phyloP scores from a whole-genome alignment of 2,888 invertebrate species.

The Bimastos eiseni region DNA sequence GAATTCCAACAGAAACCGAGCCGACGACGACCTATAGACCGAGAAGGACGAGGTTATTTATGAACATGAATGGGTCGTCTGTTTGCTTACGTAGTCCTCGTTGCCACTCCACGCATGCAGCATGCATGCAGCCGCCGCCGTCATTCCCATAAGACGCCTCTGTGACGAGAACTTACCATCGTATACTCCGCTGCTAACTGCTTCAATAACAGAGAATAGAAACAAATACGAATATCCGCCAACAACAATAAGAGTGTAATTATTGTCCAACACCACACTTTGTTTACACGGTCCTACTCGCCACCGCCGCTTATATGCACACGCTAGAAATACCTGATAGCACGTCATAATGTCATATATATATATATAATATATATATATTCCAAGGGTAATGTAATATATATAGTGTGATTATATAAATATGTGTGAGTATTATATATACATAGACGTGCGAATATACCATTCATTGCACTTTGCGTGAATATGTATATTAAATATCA shows the following conservation, averaged over 20 bases:
- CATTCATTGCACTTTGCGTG: neutral
- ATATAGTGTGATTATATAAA: too few relatives aligned
- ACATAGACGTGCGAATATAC: too few relatives aligned
- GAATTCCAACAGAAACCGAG: neutral
- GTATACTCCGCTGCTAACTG: neutral
- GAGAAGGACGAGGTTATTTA: neutral
- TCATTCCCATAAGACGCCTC: neutral
- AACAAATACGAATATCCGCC: neutral
- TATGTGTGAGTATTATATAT: too few relatives aligned
- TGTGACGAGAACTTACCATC: neutral
- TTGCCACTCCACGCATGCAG: neutral
- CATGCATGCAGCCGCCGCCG: neutral
- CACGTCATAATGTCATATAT: too few relatives aligned
- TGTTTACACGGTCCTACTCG: too few relatives aligned
- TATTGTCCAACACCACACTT: too few relatives aligned
- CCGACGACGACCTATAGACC: neutral
- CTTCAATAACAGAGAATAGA: neutral
- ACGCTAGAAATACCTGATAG: too few relatives aligned
- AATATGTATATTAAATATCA: neutral
- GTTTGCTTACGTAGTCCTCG: neutral
- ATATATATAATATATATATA: too few relatives aligned
- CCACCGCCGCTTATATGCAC: too few relatives aligned
- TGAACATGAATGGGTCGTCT: neutral
- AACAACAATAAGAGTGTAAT: slow-evolving; percentile 9
- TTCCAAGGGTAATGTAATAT: too few relatives aligned